Base-by-base conservation (phyloP, 1,140 invertebrate species). In the Agraylea sexmaculata region DNA sequence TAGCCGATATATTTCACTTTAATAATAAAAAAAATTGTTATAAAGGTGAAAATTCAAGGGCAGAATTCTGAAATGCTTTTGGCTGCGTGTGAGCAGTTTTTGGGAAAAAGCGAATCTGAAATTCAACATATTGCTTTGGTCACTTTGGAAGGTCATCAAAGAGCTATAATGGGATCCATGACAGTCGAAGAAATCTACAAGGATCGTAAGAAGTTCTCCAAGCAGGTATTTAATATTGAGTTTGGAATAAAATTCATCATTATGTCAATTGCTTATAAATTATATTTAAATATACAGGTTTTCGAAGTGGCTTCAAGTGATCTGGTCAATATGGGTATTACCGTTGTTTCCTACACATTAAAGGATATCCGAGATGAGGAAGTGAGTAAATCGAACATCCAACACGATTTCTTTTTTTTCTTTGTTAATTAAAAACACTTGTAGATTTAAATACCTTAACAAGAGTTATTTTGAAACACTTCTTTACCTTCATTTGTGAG, bases 171-270 rank as follows among this genome's bases (percentile, higher is more conserved):
- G 92, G 93, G 93, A 6, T 91, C 88, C 45, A 97, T 97, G 92
- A 95, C 91, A 22, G 92, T 98, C 8, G 92, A 96, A 71, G 93
- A 97, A 70, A 97, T 98, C 57, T 98, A 97, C 64, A 96, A 96
- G 64, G 93, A 97, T 60, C 75, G 94, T 32, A 96, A 98, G 69
- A 97, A 97, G 66, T 98, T 98, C 65, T 94, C 90, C 47, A 94
- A 94, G 62, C 87, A 94, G 69, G 64, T 65, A 13, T 25, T 32
- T 43, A 12, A 37, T 37, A 25, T 38, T 38, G 30, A 3, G 27
- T 16, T 25, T 15, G 6, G 21, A 27, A 22, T 35, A 22, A 30
- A 13, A 7, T 39, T 19, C 2, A 19, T 32, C 16, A 32, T 7
- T 7, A 32, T 32, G 6, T 32, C 16, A 12, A 6, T 32, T 32